Evolutionary conservation across 2,113 vertebrate species (phyloP), one percentile per base, ranked within the genome.

Genomic region (Thunnus maccoyii): DNA sequence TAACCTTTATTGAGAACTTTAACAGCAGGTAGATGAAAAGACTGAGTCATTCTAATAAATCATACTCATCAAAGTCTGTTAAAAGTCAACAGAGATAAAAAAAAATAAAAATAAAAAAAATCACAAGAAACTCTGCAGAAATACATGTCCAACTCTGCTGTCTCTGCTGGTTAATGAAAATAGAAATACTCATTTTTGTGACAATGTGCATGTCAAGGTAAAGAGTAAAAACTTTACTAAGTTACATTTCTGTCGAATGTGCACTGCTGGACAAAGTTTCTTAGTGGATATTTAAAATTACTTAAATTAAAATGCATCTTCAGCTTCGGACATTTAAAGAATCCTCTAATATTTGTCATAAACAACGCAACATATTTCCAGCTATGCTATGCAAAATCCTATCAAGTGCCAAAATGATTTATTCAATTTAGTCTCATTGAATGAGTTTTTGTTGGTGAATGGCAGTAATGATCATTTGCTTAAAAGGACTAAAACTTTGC

Each of bases 1-100:
- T 83, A 76, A 81, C 84, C 71, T 80, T 85, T 48, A 80, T 48
- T 67, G 41, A 72, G 80, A 74, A 52, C 18, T 82, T 48, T 76
- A 63, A 58, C 76, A 64, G 80, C 25, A 51, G 10, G 20, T 18
- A 60, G 76, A 20, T 36, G 67, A 69, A 57, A 73, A 10, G 54
- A 72, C 25, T 18, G 55, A 79, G 67, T 67, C 67, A 27, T 15
- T 22, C 47, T 15, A 63, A 68, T 76, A 71, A 57, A 83, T 80
- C 76, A 72, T 36, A 2, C 18, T 63, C 47, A 73, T 79, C 78
- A 73, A 58, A 78, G 70, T 76, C 58, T 32, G 55, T 78, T 62
- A 69, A 82, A 68, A 70, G 82, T 85, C 57, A 78, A 55, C 15
- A 22, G 36, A 58, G 20, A 64, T 54, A 22, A 22, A 22, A 22